Conservation (phyloP, 2,888 invertebrate genomes). For the Metacarcinus magister region DNA sequence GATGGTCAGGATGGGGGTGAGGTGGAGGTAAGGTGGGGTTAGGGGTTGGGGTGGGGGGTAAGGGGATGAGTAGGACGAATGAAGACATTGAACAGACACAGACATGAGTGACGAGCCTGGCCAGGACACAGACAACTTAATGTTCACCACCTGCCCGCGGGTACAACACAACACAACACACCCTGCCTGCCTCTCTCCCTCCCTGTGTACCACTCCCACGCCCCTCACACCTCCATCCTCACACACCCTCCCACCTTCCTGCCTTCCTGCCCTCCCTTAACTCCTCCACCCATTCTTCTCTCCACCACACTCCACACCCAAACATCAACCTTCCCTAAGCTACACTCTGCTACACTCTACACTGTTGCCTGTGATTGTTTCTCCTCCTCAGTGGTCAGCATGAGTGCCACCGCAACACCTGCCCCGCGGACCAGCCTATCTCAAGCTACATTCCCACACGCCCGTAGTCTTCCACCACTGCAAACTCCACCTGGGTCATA, state of each 20-base stretch:
- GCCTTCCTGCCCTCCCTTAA: neutral
- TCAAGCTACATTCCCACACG: neutral
- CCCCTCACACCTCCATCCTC: neutral
- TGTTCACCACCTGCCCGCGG: neutral
- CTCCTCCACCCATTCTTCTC: neutral
- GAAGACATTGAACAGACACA: conserved; percentile 10
- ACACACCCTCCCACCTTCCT: neutral
- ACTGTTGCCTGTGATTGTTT: too few species aligned
- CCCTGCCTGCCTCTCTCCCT: neutral
- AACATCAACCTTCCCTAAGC: neutral
- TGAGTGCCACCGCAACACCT: neutral
- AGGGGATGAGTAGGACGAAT: neutral
- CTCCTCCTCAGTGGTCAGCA: too few species aligned
- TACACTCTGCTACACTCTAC: too few species aligned
- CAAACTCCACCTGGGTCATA: neutral
- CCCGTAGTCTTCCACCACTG: neutral
- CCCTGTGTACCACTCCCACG: neutral
- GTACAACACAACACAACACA: too few species aligned
- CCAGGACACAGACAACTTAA: neutral
- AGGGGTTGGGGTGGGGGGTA: too few species aligned
- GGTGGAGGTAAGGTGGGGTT: too few species aligned
- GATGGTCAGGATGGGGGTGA: too few species aligned
- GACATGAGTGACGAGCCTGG: neutral
- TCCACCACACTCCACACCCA: too few species aligned
- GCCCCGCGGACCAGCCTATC: neutral